These are phyloP conservation scores for Gnathochromis pfefferi DNA, from an alignment of 2,113 vertebrate genomes.

Conservation along the genomic window DNA sequence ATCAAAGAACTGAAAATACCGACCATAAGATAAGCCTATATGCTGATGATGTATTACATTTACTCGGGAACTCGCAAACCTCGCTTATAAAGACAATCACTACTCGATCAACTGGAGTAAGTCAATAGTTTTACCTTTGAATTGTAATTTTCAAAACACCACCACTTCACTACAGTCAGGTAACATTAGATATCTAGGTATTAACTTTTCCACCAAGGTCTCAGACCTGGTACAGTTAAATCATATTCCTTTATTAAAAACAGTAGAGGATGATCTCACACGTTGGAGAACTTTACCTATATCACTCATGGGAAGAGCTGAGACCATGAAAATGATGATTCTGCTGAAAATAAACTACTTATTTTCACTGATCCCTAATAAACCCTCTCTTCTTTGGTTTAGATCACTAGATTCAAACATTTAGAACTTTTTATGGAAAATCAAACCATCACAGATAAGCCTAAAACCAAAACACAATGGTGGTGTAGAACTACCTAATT, in stretches of 20 bases:
- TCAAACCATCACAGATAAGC: background rate
- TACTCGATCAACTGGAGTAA: background rate
- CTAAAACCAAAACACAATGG: background rate
- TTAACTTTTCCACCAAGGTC: accelerated
- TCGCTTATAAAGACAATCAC: background rate
- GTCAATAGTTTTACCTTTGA: background rate
- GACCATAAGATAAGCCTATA: background rate
- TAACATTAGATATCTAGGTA: background rate
- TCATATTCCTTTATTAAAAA: background rate
- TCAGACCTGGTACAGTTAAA: background rate
- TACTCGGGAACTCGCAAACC: accelerated
- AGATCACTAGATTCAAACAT: background rate
- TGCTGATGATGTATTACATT: background rate
- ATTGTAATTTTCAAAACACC: background rate
- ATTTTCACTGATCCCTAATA: background rate
- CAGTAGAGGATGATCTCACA: background rate
- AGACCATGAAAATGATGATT: background rate
- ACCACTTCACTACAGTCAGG: background rate
- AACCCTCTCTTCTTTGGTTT: background rate
- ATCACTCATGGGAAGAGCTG: background rate
- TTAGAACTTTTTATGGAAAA: background rate
- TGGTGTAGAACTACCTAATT: background rate
- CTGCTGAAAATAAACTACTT: background rate
- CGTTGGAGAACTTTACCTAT: accelerated
- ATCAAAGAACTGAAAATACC: background rate